These are phyloP conservation scores for Cepaea nemoralis DNA, from an alignment of 1,140 invertebrate species.

Conservation along the genomic window DNA sequence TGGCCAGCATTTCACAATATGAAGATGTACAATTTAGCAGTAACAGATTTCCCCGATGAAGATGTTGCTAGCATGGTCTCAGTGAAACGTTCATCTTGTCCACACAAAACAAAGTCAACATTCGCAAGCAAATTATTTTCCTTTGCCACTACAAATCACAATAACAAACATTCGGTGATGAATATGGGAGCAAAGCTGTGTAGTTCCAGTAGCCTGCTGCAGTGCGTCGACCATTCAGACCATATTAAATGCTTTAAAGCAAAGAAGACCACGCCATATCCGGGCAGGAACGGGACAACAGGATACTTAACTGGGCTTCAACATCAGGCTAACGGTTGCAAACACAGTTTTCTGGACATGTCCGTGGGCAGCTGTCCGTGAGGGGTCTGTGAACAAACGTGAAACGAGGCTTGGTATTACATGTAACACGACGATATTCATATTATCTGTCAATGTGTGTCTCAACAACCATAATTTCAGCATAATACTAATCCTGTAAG, in stretches of 20 bases:
- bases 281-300: not conserved
- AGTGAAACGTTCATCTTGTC: not conserved
- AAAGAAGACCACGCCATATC: not conserved
- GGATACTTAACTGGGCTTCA: not conserved
- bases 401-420: too few species aligned
- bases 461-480: too few species aligned
- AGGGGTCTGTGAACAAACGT: too few species aligned
- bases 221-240: not conserved
- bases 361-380: not conserved
- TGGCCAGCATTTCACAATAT: not conserved
- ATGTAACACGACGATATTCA: too few species aligned
- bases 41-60: not conserved
- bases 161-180: not conserved
- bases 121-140: not conserved
- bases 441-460: too few species aligned
- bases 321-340: not conserved
- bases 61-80: not conserved
- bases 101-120: not conserved
- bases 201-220: not conserved
- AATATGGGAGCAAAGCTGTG: not conserved
- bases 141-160: not conserved
- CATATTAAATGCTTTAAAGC: constrained; percentile 1
- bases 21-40: not conserved
- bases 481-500: too few species aligned
- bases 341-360: not conserved